phyloP scores from a whole-genome alignment of 2,113 vertebrate genomes.

The Synodontis membranacea region DNA sequence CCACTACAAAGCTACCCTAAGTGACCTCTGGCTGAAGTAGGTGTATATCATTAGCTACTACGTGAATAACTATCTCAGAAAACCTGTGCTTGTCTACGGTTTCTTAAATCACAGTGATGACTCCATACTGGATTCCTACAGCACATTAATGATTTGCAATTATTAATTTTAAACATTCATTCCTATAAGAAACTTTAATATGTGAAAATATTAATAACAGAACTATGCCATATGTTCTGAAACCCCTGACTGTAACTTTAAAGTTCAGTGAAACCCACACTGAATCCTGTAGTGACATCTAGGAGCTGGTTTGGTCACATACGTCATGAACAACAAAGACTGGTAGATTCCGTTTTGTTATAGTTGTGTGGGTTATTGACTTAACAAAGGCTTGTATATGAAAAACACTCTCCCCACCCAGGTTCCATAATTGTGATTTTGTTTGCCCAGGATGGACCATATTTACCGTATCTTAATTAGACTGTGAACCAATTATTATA shows the following conservation, averaged over 20 bases:
- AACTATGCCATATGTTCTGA: neutral
- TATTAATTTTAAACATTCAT: neutral
- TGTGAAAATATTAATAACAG: neutral
- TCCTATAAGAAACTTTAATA: neutral
- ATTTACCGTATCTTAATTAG: neutral
- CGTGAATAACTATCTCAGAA: no score
- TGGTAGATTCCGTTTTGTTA: neutral
- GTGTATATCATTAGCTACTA: no score
- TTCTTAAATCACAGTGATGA: no score
- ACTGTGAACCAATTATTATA: neutral
- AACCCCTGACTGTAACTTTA: neutral
- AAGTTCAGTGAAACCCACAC: neutral
- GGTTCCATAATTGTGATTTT: neutral
- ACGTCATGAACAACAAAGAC: neutral
- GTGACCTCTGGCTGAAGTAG: no score
- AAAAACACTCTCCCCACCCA: neutral
- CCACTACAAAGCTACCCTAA: no score
- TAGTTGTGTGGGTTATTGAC: neutral
- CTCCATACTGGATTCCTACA: neutral
- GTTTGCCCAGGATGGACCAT: neutral
- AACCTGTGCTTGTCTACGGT: no score
- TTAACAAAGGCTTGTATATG: neutral
- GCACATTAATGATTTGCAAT: neutral
- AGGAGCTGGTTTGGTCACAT: conserved; percentile 20
- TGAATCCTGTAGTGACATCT: neutral